A percentile compares a stretch with the other conserved stretches of the same genome.
Evolutionary conservation across 2,797 vertebrate species (phyloP).

Genomic region (Rallus crepitans): DNA sequence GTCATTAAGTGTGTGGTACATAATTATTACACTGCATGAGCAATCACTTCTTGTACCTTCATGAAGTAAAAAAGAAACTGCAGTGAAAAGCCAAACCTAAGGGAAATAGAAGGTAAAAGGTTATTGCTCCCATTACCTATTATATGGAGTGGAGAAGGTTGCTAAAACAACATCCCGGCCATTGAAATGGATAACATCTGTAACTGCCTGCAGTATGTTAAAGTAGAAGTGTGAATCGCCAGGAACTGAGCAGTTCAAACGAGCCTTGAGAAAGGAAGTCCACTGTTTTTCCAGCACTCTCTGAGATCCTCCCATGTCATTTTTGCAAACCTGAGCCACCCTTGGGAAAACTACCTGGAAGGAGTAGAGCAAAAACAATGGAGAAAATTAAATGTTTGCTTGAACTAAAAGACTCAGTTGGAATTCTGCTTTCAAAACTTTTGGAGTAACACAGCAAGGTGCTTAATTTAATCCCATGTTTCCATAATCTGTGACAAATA

Average conservation of each 20-base stretch:
- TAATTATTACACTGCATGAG: neutral
- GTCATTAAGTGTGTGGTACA: accelerated
- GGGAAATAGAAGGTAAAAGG: slow-evolving; percentile 8
- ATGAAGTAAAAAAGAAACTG: neutral
- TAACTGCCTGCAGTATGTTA: slow-evolving; percentile 97
- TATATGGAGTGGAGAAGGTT: slow-evolving; percentile 98
- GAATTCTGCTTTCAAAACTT: slow-evolving; percentile 32
- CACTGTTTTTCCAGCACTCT: slow-evolving; percentile 98
- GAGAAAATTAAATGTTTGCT: slow-evolving; percentile 23
- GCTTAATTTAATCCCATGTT: slow-evolving; percentile 71
- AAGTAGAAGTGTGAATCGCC: slow-evolving; percentile 99
- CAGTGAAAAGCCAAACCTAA: neutral
- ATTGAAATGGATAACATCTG: slow-evolving; percentile 93
- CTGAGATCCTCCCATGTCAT: slow-evolving; percentile 95
- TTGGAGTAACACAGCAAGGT: slow-evolving; percentile 27
- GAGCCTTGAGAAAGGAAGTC: slow-evolving; percentile 98
- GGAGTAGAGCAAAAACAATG: neutral
- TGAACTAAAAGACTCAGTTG: neutral
- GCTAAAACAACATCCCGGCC: slow-evolving; percentile 95
- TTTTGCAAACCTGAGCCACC: slow-evolving; percentile 97
- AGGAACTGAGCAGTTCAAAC: slow-evolving; percentile 97
- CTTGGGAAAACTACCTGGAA: slow-evolving; percentile 95
- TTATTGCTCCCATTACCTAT: slow-evolving; percentile 85
- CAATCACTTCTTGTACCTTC: neutral
- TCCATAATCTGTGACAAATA: slow-evolving; percentile 75